Evolutionary conservation across 2,888 invertebrate genomes (phyloP), one percentile per base, ranked within the genome.

Genomic region (Hirudinaria manillensis): DNA sequence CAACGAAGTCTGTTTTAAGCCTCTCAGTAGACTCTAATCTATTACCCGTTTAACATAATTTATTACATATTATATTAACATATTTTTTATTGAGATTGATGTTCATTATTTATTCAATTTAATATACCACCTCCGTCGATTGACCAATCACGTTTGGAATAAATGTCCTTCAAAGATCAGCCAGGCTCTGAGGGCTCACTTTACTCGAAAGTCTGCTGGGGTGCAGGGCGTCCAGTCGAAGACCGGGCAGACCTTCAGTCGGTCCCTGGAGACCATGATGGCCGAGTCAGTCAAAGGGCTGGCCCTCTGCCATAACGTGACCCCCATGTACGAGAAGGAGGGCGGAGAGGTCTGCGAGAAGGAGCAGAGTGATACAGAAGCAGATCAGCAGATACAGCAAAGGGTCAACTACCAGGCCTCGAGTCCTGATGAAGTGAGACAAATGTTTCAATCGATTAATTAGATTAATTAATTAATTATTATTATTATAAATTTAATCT

Each of bases 261-360:
- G 34, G n/a, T 34, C 70, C 13, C 51, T 67, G 82, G 93, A 93
- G 0, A 93, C 97, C 38, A 91, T 93, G 81, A 34, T 65, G 13
- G 66, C 61, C 27, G 72, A 77, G 56, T 71, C 75, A 3, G 75
- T 77, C 32, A 77, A 77, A 56, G 97, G 98, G 0, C 87, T 99
- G 72, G 96, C 98, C 0, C 87, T 99, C 55, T 99, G 99, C 84
- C 99, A 99, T 84, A 99, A 99, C 86, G 99, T 99, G 16, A 99
- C 99, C 0, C 99, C 99, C 0, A 94, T 96, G 2, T 93, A 92
- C 82, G 97, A 97, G 76, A 83, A 76, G 38, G 73, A 38, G 16
- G 68, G 36, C 13, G 36, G 68, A 13, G 68, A 32, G n/a, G 68
- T 34, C 7, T 24, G n/a, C 36, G 36, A 68, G 7, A 16, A 32